Evolutionary conservation across 2,113 vertebrate genomes (phyloP), one percentile per base, ranked within the genome.

Genomic region (Elaphurus davidianus): DNA sequence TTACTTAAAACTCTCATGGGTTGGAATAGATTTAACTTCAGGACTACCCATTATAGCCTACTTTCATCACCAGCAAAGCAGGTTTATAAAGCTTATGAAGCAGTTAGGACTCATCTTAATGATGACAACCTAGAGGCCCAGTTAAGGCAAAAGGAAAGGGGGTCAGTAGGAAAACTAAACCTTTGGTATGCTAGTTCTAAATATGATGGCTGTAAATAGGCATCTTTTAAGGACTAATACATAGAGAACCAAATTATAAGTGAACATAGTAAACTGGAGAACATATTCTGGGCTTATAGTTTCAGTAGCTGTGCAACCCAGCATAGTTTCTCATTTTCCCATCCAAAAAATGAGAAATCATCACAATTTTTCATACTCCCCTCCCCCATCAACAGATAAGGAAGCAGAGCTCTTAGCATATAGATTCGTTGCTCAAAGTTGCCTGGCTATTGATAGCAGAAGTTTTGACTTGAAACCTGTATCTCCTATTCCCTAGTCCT

Each of bases 11-110:
- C 19, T 52, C 36, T 40, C 28, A 28, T 76, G 21, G 15, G 25
- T 84, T 47, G 30, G 13, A 71, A 87, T 89, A 87, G 10, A 79
- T 17, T 94, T 50, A 45, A 59, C 4, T 88, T 78, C 0, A 94
- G 25, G 87, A 83, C n/a, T 7, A 87, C 43, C 92, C 11, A 33
- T 16, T 50, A 62, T 13, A 54, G 40, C 76, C 13, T 27, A 91
- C 27, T 76, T 91, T 33, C 9, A 81, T 86, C 33, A 86, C 40
- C 60, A 91, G 85, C 33, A 86, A 81, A 96, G 45, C 50, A 54
- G 62, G 45, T 92, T 94, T 89, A 90, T 76, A 96, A 47, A 93
- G 52, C 87, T 91, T 91, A 84, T 43, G 94, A 47, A 91, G 55
- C 33, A 94, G 12, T 19, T 16, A 91, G 54, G n/a, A 81, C n/a